These are phyloP conservation scores for Hafferia zeledoni DNA, from an alignment of 2,797 vertebrate species.

Conservation along the genomic window DNA sequence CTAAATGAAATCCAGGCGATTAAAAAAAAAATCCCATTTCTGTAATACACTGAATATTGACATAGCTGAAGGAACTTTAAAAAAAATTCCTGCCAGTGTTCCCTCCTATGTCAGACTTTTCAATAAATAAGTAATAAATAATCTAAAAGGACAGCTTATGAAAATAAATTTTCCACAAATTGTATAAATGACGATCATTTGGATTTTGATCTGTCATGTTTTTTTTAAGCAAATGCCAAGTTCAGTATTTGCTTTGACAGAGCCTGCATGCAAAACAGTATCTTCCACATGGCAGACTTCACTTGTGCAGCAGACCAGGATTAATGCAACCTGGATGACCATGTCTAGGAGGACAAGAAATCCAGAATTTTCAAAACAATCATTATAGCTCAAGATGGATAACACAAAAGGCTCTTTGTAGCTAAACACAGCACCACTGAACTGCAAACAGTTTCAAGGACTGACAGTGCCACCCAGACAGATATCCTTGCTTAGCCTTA, in stretches of 20 bases:
- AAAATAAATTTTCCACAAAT: slow-evolving; percentile 39
- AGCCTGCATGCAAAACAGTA: neutral
- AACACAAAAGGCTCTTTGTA: neutral
- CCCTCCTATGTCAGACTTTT: neutral
- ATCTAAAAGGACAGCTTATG: neutral
- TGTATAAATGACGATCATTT: slow-evolving; percentile 7
- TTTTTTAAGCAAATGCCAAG: slow-evolving; percentile 49
- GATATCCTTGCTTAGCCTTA: neutral
- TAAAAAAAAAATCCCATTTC: neutral
- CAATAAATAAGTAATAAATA: slow-evolving; percentile 15
- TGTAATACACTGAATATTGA: neutral
- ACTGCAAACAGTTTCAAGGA: neutral
- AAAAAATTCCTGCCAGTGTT: neutral
- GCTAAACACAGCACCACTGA: neutral
- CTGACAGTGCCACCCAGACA: neutral
- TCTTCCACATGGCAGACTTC: slow-evolving; percentile 12
- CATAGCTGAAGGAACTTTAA: neutral
- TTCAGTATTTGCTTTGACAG: slow-evolving; percentile 39
- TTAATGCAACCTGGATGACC: slow-evolving; percentile 6
- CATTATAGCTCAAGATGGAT: neutral
- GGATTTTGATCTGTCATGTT: neutral
- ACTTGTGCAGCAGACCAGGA: neutral
- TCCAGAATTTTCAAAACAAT: neutral
- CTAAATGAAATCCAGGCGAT: neutral
- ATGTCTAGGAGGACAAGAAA: neutral